Evolutionary conservation across 2,888 invertebrate species (phyloP).

Genomic region (Idaea dimidiata): DNA sequence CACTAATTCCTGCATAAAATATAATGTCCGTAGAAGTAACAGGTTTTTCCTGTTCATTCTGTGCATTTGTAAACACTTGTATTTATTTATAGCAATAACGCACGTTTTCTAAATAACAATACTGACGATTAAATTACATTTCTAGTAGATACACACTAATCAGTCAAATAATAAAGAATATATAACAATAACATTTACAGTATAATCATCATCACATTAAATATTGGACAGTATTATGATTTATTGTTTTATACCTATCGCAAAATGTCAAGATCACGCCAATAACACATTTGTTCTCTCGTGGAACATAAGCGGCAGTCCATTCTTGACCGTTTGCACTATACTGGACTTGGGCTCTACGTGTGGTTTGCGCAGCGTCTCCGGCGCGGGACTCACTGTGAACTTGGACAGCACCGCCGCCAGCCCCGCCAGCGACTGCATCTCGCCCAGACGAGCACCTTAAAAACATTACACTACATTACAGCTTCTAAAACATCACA

Average conservation of each 20-base stretch:
- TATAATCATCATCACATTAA: not conserved
- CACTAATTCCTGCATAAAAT: not conserved
- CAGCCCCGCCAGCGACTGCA: slow-evolving; percentile 64
- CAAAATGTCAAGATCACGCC: not conserved
- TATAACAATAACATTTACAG: not conserved
- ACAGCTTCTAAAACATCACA: no score
- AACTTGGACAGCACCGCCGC: slow-evolving; percentile 51
- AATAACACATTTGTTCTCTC: not conserved
- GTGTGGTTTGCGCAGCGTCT: slow-evolving; percentile 35
- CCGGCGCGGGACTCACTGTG: slow-evolving; percentile 43
- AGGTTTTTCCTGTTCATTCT: not conserved
- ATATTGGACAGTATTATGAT: no score
- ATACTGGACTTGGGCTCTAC: slow-evolving; percentile 48
- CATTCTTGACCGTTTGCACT: slow-evolving; percentile 48
- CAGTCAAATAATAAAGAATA: not conserved
- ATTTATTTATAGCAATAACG: not conserved
- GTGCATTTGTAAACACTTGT: not conserved
- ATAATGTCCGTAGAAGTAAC: not conserved
- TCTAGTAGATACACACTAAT: not conserved
- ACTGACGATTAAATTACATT: not conserved
- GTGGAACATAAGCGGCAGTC: slow-evolving; percentile 49
- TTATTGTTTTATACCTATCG: no score
- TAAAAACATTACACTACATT: slow-evolving; percentile 9
- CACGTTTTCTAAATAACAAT: not conserved
- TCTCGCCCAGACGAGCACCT: slow-evolving; percentile 58